Conservation (phyloP, 2,797 vertebrate genomes). For the Protonibea diacanthus region DNA sequence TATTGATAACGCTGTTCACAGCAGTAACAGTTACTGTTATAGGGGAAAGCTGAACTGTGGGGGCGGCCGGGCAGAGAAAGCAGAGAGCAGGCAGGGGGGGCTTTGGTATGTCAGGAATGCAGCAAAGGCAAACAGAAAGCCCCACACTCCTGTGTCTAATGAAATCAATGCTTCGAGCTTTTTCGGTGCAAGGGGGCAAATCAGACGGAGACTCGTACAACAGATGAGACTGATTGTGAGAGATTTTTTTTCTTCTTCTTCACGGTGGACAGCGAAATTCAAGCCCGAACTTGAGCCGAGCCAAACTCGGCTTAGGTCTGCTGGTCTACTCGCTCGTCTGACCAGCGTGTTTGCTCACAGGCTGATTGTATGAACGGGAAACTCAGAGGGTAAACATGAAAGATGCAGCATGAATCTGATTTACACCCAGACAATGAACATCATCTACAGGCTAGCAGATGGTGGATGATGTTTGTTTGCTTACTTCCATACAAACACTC, state of each 20-base stretch:
- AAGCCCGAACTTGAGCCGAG: slow-evolving; percentile 26
- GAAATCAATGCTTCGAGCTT: slow-evolving; percentile 82
- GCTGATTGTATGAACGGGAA: slow-evolving; percentile 49
- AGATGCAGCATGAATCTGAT: slow-evolving; percentile 44
- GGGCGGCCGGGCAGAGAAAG: slow-evolving; percentile 58
- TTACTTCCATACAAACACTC: slow-evolving; percentile 14
- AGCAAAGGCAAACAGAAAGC: slow-evolving; percentile 86
- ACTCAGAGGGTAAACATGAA: slow-evolving; percentile 51
- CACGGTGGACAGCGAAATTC: slow-evolving; percentile 20
- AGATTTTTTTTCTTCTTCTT: slow-evolving; percentile 32
- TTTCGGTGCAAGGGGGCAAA: slow-evolving; percentile 73
- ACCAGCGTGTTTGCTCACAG: slow-evolving; percentile 42
- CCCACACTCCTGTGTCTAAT: slow-evolving; percentile 83
- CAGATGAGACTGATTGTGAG: slow-evolving; percentile 45
- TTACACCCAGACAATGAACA: slow-evolving; percentile 34
- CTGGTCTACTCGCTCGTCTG: slow-evolving; percentile 11
- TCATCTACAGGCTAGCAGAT: neutral
- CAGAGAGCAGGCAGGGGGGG: slow-evolving; percentile 58
- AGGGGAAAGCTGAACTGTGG: slow-evolving; percentile 35
- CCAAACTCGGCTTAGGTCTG: slow-evolving; percentile 16
- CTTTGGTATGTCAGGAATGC: slow-evolving; percentile 85
- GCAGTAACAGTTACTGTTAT: slow-evolving; percentile 48
- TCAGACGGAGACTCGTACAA: slow-evolving; percentile 58
- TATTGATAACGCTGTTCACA: slow-evolving; percentile 57
- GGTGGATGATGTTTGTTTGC: slow-evolving; percentile 7